Evolutionary conservation across 2,888 invertebrate genomes (phyloP), one percentile per base, ranked within the genome.

Genomic region (Spicauda simplicius): DNA sequence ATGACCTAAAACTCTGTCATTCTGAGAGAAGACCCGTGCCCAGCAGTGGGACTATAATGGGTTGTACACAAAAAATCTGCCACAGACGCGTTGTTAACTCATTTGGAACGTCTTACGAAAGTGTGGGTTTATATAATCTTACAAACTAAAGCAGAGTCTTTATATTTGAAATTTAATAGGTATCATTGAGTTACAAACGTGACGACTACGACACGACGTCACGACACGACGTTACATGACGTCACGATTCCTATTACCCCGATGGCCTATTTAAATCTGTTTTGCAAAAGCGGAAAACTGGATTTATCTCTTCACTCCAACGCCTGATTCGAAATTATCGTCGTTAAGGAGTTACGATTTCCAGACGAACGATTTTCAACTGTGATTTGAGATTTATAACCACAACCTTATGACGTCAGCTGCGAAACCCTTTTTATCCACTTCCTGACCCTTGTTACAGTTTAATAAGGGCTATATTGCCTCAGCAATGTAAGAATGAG

Each of bases 221-320:
- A 41, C 53, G 61, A 45, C 25, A n/a, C n/a, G n/a, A n/a, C n/a
- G n/a, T n/a, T n/a, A 25, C 14, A 41, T 41, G 61, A 45, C 16
- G 20, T 48, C 14, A 41, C 53, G 61, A 45, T 45, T 48, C 53
- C 61, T 69, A 76, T 76, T 76, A 76, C 72, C 77, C 71, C 77
- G 75, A 82, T 80, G 80, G 80, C 78, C 83, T 81, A 83, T 86
- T 86, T 81, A 85, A 88, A 88, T 86, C 84, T 86, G 87, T 85
- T 85, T 81, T 58, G 64, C 64, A 41, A n/a, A 41, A 64, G 19
- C 50, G 57, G 52, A 59, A 61, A 66, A 55, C 65, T 54, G 65
- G 53, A 66, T 60, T 66, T 66, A 66, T 66, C 65, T 66, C 65
- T 58, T 48, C 65, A 60, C 54, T 66, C 65, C 59, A 55, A 19